A percentile compares a stretch with the other conserved stretches of the same genome.
phyloP scores from a whole-genome alignment of 2,888 invertebrate genomes.

The Nymphalis polychloros region DNA sequence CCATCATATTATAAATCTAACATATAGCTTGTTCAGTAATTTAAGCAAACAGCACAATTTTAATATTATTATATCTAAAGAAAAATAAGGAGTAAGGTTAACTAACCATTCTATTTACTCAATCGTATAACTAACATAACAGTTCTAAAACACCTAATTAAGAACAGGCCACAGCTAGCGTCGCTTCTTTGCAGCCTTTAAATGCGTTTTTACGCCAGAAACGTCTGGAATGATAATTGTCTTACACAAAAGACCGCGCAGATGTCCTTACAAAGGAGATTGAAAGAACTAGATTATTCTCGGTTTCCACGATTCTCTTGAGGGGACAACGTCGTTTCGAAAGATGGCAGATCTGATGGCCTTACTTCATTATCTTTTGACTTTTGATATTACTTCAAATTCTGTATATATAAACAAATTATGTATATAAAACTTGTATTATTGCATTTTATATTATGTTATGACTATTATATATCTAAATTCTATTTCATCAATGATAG shows the following conservation, averaged over 20 bases:
- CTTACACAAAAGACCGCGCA: constrained; percentile 69
- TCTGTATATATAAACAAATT: background rate
- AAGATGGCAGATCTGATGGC: constrained; percentile 30
- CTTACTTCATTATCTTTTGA: constrained; percentile 32
- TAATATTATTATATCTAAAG: background rate
- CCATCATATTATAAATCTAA: too few relatives aligned
- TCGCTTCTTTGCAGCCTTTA: constrained; percentile 49
- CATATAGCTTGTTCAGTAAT: too few relatives aligned
- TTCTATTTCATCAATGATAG: too few relatives aligned
- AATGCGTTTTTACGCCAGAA: constrained; percentile 65
- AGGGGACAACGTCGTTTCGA: constrained; percentile 39
- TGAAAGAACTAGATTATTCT: constrained; percentile 74
- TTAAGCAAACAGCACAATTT: background rate
- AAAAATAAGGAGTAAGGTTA: background rate
- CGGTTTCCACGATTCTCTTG: constrained; percentile 47
- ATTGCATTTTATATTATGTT: too few relatives aligned
- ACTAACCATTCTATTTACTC: background rate
- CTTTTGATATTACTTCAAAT: constrained; percentile 25
- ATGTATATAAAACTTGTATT: too few relatives aligned
- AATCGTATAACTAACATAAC: background rate
- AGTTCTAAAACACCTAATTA: constrained; percentile 43
- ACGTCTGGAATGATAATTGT: constrained; percentile 71
- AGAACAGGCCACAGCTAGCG: constrained; percentile 32
- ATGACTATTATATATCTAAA: too few relatives aligned
- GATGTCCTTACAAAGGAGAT: constrained; percentile 70